These are phyloP conservation scores for Mesoligia furuncula DNA, from an alignment of 2,888 invertebrate genomes.

Conservation along the genomic window DNA sequence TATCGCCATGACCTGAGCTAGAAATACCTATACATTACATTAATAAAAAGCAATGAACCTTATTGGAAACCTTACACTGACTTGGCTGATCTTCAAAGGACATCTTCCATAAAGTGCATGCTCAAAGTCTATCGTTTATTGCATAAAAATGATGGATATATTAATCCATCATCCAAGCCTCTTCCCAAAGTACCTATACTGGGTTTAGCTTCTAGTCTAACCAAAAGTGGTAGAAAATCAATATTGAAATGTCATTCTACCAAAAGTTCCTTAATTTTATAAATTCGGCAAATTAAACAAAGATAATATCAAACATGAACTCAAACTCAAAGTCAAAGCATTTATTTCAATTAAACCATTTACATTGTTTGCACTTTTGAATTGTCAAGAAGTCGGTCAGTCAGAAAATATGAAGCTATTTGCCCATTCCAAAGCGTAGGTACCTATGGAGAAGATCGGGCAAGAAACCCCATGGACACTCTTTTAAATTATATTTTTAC, in stretches of 20 bases:
- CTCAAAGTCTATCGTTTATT: neutral
- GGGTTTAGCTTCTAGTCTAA: neutral
- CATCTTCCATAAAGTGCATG: constrained; percentile 12
- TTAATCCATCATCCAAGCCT: neutral
- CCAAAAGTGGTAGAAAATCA: neutral
- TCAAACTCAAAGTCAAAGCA: too few species aligned
- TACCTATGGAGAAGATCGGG: too few species aligned
- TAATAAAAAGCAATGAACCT: neutral
- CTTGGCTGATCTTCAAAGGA: neutral
- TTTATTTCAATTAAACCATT: too few species aligned
- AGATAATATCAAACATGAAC: neutral
- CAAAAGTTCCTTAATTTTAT: neutral
- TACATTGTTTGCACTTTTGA: too few species aligned
- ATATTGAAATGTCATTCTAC: neutral
- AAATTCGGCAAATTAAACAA: neutral
- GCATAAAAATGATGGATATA: constrained; percentile 28
- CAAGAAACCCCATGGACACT: too few species aligned
- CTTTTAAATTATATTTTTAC: too few species aligned
- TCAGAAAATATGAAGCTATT: too few species aligned
- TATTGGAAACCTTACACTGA: neutral
- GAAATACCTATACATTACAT: constrained; percentile 10
- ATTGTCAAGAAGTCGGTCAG: too few species aligned
- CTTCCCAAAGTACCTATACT: neutral
- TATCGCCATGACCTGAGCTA: constrained; percentile 6
- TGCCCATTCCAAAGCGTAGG: too few species aligned